These are phyloP conservation scores for Greenwoodochromis staneri DNA, from an alignment of 2,113 vertebrate species.

Conservation along the genomic window DNA sequence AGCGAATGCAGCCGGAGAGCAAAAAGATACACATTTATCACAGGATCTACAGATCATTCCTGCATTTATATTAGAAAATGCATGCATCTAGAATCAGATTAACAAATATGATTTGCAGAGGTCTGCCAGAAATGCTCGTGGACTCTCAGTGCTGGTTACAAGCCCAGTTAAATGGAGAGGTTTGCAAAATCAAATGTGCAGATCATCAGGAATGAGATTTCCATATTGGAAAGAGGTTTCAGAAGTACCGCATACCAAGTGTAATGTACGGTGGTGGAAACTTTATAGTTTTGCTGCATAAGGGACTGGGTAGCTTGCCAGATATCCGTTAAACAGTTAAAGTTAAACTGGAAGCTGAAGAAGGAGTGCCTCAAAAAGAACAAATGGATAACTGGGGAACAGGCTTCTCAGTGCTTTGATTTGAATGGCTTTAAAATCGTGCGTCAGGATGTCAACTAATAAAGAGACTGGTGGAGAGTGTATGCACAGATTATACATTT, in stretches of 20 bases:
- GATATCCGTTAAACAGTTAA: accelerated
- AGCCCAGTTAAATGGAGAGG: background rate
- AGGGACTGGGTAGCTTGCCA: background rate
- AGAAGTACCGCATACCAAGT: background rate
- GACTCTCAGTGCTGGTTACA: background rate
- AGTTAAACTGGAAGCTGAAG: background rate
- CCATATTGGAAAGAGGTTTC: background rate
- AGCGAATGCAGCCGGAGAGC: background rate
- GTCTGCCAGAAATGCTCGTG: background rate
- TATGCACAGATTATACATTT: background rate
- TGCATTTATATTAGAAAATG: background rate
- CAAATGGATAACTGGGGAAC: accelerated
- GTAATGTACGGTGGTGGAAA: background rate
- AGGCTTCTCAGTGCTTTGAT: background rate
- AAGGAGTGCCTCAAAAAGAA: background rate
- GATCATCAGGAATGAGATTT: background rate
- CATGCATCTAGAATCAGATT: background rate
- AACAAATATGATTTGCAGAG: background rate
- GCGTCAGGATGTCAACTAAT: background rate
- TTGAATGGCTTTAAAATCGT: background rate
- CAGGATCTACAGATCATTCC: background rate
- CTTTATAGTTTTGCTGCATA: background rate
- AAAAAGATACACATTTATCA: background rate
- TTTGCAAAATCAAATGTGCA: background rate
- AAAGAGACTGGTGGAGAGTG: background rate